Base-by-base conservation (phyloP, 2,113 vertebrate species). In the Onychorhynchus coronatus region DNA sequence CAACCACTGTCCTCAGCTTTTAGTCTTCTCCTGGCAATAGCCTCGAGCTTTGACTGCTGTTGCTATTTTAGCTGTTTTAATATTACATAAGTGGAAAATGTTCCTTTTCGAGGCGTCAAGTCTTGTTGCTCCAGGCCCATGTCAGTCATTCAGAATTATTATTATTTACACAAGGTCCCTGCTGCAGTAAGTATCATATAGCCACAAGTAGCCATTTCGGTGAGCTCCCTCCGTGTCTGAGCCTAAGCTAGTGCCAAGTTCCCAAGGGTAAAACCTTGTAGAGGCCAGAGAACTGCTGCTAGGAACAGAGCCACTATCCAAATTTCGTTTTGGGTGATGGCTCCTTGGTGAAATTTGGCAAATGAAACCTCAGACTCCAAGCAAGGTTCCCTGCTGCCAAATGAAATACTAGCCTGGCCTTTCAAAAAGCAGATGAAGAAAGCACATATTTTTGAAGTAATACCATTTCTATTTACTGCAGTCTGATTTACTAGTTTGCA, bases 71-170 rank as follows among this genome's bases (percentile, higher is more conserved):
- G 85, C 72, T 88, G 75, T 24, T 93, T 83, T 84, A 94, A 87
- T 94, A 94, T 93, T 93, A 93, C 73, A 87, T 91, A 94, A 93
- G 80, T 21, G 86, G 67, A 90, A 96, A 95, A 89, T 55, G 82
- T 91, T 74, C 71, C 70, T 95, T 92, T 75, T 62, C 85, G 91
- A 93, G 89, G 77, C 72, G 78, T 94, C 63, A 63, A 85, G 72
- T 77, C 86, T 62, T 83, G 67, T 85, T 93, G 95, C 95, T 97
- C 41, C 74, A 94, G 93, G 94, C 95, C 37, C 3, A 5, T n/a
- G 85, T 84, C 93, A 96, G 66, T 96, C 95, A 96, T 84, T 87
- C 92, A 84, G 80, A 84, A 94, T 95, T 93, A 90, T 78, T 96
- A 88, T 82, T 94, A 95, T 94, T 95, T 96, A 94, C 91, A 92